Percentiles rank a stretch among this genome's conserved stretches.
These are phyloP conservation scores for Remorina albescens DNA, from an alignment of 2,797 vertebrate genomes.

Conservation along the genomic window DNA sequence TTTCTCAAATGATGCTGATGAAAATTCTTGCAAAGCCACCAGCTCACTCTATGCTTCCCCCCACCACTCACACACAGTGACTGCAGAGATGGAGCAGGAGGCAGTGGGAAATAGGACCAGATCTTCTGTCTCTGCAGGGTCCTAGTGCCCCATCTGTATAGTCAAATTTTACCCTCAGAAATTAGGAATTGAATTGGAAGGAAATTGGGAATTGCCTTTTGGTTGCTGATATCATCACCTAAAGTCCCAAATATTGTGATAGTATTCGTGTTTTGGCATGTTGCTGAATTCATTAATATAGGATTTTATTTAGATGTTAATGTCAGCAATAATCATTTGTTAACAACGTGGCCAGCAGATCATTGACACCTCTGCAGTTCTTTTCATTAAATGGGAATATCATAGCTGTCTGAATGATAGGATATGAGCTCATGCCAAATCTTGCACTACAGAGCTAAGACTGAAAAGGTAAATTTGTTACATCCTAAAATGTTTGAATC, in stretches of 20 bases:
- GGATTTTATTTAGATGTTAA: background rate
- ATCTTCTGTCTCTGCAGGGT: conserved; percentile 67
- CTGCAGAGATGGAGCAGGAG: conserved; percentile 83
- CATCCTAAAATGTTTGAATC: background rate
- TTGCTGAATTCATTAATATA: background rate
- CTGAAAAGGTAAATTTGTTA: background rate
- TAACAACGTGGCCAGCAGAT: background rate
- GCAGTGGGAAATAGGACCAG: conserved; percentile 69
- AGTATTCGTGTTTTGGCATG: background rate
- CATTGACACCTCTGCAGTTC: background rate
- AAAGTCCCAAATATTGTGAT: too few species aligned
- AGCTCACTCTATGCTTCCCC: conserved; percentile 65
- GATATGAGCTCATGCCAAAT: background rate
- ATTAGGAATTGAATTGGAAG: background rate
- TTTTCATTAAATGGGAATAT: background rate
- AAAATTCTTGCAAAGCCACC: conserved; percentile 72
- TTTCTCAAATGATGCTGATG: conserved; percentile 71
- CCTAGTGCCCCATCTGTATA: conserved; percentile 62
- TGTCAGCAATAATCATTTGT: background rate
- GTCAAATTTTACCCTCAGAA: background rate
- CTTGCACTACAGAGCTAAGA: background rate
- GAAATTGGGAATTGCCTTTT: background rate
- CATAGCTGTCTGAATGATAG: background rate
- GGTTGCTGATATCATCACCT: background rate
- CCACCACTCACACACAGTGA: conserved; percentile 77